Evolutionary conservation across 2,113 vertebrate species (phyloP).

Genomic region (Henicopernis longicauda): DNA sequence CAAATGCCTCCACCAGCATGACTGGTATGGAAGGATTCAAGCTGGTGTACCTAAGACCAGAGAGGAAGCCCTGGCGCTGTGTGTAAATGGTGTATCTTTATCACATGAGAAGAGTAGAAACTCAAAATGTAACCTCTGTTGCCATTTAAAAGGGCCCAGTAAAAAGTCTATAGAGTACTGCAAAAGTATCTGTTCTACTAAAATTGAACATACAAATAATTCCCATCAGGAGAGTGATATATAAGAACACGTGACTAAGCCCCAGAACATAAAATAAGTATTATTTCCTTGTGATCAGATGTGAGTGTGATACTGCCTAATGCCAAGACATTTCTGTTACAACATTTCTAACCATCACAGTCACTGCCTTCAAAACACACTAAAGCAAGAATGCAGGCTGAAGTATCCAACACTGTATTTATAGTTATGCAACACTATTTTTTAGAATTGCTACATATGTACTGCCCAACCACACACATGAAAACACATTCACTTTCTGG

Average conservation of each 20-base stretch:
- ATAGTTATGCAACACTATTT: conserved; percentile 22
- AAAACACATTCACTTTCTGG: conserved; percentile 26
- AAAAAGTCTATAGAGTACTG: neutral
- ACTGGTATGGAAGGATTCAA: neutral
- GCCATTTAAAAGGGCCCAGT: neutral
- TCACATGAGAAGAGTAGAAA: neutral
- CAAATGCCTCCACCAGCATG: neutral
- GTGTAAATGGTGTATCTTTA: neutral
- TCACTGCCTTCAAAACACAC: neutral
- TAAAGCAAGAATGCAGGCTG: conserved; percentile 9
- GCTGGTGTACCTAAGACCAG: neutral
- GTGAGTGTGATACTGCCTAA: neutral
- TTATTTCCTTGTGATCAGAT: conserved; percentile 11
- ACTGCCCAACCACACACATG: neutral
- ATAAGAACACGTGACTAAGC: neutral
- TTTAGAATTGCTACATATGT: conserved; percentile 19
- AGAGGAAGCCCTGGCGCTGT: neutral
- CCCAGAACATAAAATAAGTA: neutral
- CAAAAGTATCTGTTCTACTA: neutral
- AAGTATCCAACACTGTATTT: conserved; percentile 20
- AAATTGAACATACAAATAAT: neutral
- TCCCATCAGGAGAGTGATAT: neutral
- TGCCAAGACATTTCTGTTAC: neutral
- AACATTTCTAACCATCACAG: conserved; percentile 25
- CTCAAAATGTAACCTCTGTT: neutral